These are phyloP conservation scores for Platerodrilus igneus DNA, from an alignment of 2,888 invertebrate species.

Conservation along the genomic window DNA sequence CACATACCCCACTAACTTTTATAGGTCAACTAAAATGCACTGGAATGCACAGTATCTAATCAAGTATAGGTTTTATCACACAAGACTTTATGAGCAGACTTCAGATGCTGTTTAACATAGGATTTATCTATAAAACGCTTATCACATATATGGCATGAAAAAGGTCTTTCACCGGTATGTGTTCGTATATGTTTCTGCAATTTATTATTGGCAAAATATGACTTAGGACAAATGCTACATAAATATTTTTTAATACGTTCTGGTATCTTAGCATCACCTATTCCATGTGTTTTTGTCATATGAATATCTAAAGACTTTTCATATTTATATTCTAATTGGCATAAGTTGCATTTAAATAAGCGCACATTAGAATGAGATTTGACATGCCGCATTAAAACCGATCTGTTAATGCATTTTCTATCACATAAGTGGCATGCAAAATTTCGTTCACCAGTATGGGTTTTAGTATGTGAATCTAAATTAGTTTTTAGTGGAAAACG, in stretches of 20 bases:
- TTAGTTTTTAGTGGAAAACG: constrained; percentile 41
- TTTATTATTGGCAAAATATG: constrained; percentile 39
- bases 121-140: constrained; percentile 50
- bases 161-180: constrained; percentile 39
- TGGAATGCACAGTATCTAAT: too few relatives aligned
- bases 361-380: constrained; percentile 38
- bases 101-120: constrained; percentile 53
- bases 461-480: constrained; percentile 39
- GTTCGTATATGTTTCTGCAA: constrained; percentile 40
- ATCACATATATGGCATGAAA: constrained; percentile 37
- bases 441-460: constrained; percentile 41
- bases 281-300: constrained; percentile 49
- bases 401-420: constrained; percentile 37
- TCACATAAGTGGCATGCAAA: constrained; percentile 41
- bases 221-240: constrained; percentile 39
- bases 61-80: constrained; percentile 46
- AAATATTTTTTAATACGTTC: constrained; percentile 49
- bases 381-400: constrained; percentile 37
- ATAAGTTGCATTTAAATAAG: constrained; percentile 48
- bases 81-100: constrained; percentile 49
- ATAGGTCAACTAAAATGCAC: too few relatives aligned
- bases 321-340: constrained; percentile 53
- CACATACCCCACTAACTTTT: too few relatives aligned
- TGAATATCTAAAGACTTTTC: constrained; percentile 51
- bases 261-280: constrained; percentile 50